Percentiles rank a stretch among this genome's conserved stretches.
Conservation (phyloP, 2,888 invertebrate genomes). For the Barypeithes pellucidus region DNA sequence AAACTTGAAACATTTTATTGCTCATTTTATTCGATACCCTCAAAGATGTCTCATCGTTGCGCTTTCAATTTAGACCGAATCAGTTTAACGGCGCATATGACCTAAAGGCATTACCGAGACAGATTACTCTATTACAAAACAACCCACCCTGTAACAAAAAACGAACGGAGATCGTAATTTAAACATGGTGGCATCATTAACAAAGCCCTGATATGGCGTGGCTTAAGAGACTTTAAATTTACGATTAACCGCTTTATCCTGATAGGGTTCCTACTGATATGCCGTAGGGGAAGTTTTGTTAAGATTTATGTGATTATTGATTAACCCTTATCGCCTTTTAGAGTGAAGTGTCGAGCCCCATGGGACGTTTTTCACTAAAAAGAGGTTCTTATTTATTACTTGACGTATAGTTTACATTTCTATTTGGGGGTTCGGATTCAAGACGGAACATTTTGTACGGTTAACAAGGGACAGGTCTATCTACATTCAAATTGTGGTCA, state of each 20-base stretch:
- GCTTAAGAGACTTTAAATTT: slow-evolving; percentile 20
- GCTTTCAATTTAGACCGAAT: too few relatives aligned
- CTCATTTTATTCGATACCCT: too few relatives aligned
- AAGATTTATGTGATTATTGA: slow-evolving; percentile 15
- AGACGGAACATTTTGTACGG: too few relatives aligned
- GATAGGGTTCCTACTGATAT: slow-evolving; percentile 13
- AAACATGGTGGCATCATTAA: slow-evolving; percentile 5
- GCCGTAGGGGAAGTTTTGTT: slow-evolving; percentile 12
- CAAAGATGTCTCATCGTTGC: too few relatives aligned
- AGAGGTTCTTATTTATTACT: background rate
- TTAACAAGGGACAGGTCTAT: too few relatives aligned
- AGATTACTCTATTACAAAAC: background rate
- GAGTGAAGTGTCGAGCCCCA: slow-evolving; percentile 7
- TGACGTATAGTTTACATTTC: background rate
- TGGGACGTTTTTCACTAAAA: background rate
- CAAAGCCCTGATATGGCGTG: slow-evolving; percentile 6
- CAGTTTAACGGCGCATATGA: too few relatives aligned
- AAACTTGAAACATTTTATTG: too few relatives aligned
- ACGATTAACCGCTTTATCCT: slow-evolving; percentile 22
- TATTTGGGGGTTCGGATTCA: background rate
- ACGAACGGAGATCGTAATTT: background rate
- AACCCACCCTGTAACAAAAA: slow-evolving; percentile 3
- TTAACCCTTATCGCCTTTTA: slow-evolving; percentile 21
- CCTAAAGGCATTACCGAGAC: too few relatives aligned
- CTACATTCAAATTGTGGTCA: too few relatives aligned